Conservation (phyloP, 2,888 invertebrate species). For the Lasiommata megera region DNA sequence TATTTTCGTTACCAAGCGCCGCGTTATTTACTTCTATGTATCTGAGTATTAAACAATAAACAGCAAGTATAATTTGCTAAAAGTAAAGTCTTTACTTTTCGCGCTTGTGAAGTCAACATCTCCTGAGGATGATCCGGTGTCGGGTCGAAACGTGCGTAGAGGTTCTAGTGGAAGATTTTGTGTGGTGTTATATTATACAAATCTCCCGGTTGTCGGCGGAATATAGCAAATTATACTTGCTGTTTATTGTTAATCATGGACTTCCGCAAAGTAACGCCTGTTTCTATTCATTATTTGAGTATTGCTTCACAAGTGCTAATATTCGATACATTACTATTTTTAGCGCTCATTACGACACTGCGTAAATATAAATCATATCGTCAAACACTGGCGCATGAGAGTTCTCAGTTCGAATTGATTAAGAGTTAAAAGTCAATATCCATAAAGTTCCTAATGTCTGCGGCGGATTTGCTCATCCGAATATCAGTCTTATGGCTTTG, state of each 20-base stretch:
- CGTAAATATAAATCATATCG: slow-evolving; percentile 47
- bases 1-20: background rate
- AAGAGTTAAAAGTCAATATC: slow-evolving; percentile 55
- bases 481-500: background rate
- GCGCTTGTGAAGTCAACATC: too few relatives aligned
- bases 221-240: too few relatives aligned
- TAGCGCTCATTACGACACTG: slow-evolving; percentile 29
- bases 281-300: too few relatives aligned
- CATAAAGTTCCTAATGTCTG: slow-evolving; percentile 26
- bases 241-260: too few relatives aligned
- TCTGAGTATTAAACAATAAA: background rate
- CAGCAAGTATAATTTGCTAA: too few relatives aligned
- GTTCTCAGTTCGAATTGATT: slow-evolving; percentile 59
- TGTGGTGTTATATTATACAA: too few relatives aligned
- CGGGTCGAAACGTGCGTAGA: too few relatives aligned
- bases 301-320: slow-evolving; percentile 20
- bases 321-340: slow-evolving; percentile 27
- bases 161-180: too few relatives aligned
- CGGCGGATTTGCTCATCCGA: background rate
- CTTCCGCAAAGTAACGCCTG: too few relatives aligned
- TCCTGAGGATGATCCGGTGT: too few relatives aligned
- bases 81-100: too few relatives aligned
- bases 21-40: background rate
- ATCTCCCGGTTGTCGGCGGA: too few relatives aligned
- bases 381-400: slow-evolving; percentile 60